Conservation (phyloP, 2,797 vertebrate species). For the Alosa sapidissima region DNA sequence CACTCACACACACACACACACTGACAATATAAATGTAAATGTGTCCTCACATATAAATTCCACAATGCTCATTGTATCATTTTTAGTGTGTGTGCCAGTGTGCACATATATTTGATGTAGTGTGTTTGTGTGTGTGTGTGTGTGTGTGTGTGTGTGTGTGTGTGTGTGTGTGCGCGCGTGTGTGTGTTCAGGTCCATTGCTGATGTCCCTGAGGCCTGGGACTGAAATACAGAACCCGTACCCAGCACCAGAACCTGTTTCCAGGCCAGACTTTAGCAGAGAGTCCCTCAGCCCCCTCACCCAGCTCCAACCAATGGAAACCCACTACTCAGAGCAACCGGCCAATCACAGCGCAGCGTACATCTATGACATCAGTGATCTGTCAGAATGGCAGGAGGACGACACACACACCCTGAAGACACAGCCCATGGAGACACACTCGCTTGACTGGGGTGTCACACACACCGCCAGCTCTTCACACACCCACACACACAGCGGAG, state of each 20-base stretch:
- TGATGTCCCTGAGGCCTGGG: constrained; percentile 47
- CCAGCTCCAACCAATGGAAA: constrained; percentile 67
- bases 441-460: neutral
- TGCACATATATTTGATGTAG: constrained; percentile 28
- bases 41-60: no score
- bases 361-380: constrained; percentile 54
- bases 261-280: neutral
- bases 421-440: neutral
- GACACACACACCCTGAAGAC: constrained; percentile 60
- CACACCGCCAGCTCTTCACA: neutral
- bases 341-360: constrained; percentile 67
- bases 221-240: constrained; percentile 10
- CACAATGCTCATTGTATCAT: no score
- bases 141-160: neutral
- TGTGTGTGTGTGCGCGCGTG: constrained; percentile 17
- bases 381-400: constrained; percentile 65
- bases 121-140: neutral
- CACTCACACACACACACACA: neutral
- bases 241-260: constrained; percentile 24
- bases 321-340: constrained; percentile 7
- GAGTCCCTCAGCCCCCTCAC: constrained; percentile 36
- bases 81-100: neutral
- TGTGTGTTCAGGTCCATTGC: constrained; percentile 35
- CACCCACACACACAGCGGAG: neutral
- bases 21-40: neutral